Percentiles rank a stretch among this genome's conserved stretches.
These are phyloP conservation scores for Magallana nippona DNA, from an alignment of 2,888 invertebrate species.

Conservation along the genomic window DNA sequence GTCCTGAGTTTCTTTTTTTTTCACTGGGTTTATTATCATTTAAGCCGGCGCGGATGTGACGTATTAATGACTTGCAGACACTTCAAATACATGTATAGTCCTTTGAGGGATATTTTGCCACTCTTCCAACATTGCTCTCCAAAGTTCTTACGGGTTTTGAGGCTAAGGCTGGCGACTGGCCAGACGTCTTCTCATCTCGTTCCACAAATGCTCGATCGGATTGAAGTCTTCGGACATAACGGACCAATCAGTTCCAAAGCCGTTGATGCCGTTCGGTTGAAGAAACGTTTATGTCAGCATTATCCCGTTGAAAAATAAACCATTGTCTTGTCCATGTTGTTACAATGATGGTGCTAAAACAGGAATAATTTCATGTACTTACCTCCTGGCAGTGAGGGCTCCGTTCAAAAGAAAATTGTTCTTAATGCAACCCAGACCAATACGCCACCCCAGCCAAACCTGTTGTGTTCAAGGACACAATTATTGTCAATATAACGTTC, in stretches of 20 bases:
- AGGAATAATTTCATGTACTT: background rate
- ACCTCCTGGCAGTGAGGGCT: background rate
- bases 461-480: too few relatives aligned
- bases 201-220: constrained; percentile 8
- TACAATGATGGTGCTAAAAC: background rate
- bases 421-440: too few relatives aligned
- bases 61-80: background rate
- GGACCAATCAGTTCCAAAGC: background rate
- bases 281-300: background rate
- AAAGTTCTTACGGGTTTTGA: background rate
- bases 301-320: background rate
- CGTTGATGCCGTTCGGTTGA: too few relatives aligned
- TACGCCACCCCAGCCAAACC: too few relatives aligned
- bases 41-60: background rate
- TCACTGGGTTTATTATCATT: too few relatives aligned
- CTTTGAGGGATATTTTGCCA: background rate
- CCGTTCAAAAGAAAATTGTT: background rate
- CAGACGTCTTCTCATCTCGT: background rate
- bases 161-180: background rate
- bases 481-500: too few relatives aligned
- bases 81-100: background rate
- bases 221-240: background rate
- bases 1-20: background rate
- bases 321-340: background rate
- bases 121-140: background rate